A percentile compares a stretch with the other conserved stretches of the same genome.
These are phyloP conservation scores for Catocala nupta DNA, from an alignment of 2,888 invertebrate genomes.

Conservation along the genomic window DNA sequence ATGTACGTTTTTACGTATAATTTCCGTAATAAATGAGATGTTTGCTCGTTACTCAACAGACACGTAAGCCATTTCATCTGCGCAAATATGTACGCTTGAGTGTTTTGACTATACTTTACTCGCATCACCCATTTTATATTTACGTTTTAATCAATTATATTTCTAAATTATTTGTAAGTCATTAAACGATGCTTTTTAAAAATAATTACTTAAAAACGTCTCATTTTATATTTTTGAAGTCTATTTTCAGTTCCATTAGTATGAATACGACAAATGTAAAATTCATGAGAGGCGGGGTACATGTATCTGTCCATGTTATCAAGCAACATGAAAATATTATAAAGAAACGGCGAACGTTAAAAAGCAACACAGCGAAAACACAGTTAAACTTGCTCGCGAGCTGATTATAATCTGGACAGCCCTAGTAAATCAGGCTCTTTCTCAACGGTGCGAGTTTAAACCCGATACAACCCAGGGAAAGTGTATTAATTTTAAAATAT, in stretches of 20 bases:
- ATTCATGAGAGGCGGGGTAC: constrained; percentile 18
- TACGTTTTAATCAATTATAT: no score
- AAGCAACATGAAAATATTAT: constrained; percentile 22
- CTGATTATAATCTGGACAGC: constrained; percentile 42
- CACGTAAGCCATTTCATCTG: constrained; percentile 9
- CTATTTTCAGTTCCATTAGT: constrained; percentile 13
- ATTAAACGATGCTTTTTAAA: background rate
- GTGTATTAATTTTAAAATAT: constrained; percentile 67
- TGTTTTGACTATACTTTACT: constrained; percentile 1
- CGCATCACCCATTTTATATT: no score
- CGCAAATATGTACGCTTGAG: constrained; percentile 8
- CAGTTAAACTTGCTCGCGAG: constrained; percentile 4
- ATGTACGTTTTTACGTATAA: constrained; percentile 13
- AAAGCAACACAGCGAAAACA: constrained; percentile 21
- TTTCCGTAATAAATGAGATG: constrained; percentile 19
- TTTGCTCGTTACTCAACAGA: constrained; percentile 10
- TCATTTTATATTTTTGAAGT: constrained; percentile 4
- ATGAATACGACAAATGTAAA: constrained; percentile 4
- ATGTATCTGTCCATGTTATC: background rate
- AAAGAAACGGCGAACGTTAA: constrained; percentile 26
- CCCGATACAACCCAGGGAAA: constrained; percentile 54
- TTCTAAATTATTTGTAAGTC: no score
- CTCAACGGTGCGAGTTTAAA: constrained; percentile 50
- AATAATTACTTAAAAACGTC: background rate
- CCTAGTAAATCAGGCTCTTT: constrained; percentile 48